Percentiles rank a stretch among this genome's conserved stretches.
Evolutionary conservation across 2,113 vertebrate species (phyloP).

Genomic region (Nothocercus nigrocapillus): DNA sequence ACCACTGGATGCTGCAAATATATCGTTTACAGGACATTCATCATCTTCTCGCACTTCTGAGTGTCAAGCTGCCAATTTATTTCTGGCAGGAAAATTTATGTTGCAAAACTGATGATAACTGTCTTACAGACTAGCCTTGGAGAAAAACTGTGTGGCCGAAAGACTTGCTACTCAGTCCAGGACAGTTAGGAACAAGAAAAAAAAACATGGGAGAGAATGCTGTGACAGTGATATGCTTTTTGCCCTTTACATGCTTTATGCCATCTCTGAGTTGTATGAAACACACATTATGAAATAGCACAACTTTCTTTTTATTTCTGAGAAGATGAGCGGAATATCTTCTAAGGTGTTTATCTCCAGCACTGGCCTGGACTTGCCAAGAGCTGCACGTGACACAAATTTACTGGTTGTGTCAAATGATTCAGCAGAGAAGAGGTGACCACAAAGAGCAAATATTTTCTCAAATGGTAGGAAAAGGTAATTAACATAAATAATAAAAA

Average conservation of each 20-base stretch:
- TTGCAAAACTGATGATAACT: neutral
- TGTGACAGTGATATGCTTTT: neutral
- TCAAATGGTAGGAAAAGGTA: neutral
- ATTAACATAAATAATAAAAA: neutral
- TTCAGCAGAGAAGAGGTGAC: neutral
- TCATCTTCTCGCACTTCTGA: neutral
- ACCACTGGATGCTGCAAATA: neutral
- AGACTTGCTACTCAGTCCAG: neutral
- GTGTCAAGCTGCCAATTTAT: neutral
- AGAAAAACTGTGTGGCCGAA: neutral
- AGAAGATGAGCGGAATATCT: neutral
- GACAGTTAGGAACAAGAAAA: neutral
- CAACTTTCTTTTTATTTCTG: neutral
- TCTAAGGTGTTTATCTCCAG: neutral
- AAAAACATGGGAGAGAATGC: rapidly evolving
- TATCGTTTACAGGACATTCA: neutral
- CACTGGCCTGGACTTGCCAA: neutral
- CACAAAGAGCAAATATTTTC: neutral
- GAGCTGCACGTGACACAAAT: neutral
- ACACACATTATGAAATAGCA: neutral
- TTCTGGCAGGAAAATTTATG: neutral
- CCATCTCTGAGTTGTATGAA: neutral
- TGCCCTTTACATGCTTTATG: neutral
- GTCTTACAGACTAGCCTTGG: neutral
- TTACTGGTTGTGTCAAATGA: neutral